These are phyloP conservation scores for Sebastes itinus DNA, from an alignment of 2,797 vertebrate species.

Conservation along the genomic window DNA sequence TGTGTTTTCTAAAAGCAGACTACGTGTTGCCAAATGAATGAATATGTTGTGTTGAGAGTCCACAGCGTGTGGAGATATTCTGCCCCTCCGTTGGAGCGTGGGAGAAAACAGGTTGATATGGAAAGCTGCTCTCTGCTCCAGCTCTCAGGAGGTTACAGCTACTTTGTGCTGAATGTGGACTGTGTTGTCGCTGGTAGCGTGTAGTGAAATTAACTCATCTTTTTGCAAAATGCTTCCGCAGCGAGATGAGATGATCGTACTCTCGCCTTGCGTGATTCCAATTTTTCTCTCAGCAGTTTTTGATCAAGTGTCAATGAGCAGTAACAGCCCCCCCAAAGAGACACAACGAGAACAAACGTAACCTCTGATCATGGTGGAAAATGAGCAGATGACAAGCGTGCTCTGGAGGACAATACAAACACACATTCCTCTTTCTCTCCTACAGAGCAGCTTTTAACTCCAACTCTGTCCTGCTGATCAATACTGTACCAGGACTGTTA, in stretches of 20 bases:
- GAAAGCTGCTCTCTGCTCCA: neutral
- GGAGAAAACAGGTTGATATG: neutral
- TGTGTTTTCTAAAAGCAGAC: neutral
- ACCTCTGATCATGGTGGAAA: neutral
- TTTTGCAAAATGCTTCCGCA: neutral
- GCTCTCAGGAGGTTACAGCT: neutral
- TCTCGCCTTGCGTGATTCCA: neutral
- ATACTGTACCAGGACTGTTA: neutral
- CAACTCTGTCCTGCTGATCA: neutral
- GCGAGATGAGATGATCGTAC: neutral
- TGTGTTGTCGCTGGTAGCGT: neutral
- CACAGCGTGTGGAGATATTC: neutral
- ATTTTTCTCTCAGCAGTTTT: slow-evolving; percentile 14
- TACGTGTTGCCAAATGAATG: neutral
- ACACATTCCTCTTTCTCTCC: neutral
- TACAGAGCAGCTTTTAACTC: slow-evolving; percentile 2
- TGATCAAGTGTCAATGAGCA: slow-evolving; percentile 10
- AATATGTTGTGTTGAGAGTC: neutral
- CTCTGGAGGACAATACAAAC: neutral
- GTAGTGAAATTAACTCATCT: slow-evolving; percentile 15
- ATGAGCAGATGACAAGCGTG: neutral
- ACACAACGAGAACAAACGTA: neutral
- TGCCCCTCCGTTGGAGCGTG: neutral
- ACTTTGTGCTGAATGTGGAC: neutral
- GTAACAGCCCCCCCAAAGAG: neutral